Evolutionary conservation across 2,797 vertebrate genomes (phyloP).

Genomic region (Distichodus sexfasciatus): DNA sequence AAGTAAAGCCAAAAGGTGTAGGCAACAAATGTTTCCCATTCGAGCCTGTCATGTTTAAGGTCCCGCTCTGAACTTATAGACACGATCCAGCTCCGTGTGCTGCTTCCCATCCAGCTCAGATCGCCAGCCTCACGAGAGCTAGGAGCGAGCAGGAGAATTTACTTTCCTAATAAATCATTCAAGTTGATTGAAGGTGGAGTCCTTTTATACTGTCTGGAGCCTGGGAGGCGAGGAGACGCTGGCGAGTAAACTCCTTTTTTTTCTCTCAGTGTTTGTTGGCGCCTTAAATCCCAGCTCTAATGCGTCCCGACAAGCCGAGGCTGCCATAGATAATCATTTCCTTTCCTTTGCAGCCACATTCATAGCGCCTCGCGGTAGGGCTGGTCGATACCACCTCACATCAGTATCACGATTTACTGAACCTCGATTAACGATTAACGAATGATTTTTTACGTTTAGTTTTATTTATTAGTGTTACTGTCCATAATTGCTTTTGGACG

Average conservation of each 20-base stretch:
- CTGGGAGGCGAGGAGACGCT: not conserved
- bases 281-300: conserved; percentile 39
- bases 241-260: conserved; percentile 2
- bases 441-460: no score
- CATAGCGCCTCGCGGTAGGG: conserved; percentile 29
- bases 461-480: no score
- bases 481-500: no score
- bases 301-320: conserved; percentile 33
- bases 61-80: not conserved
- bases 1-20: not conserved
- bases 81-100: conserved; percentile 18
- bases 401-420: no score
- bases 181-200: conserved; percentile 16
- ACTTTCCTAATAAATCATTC: conserved; percentile 41
- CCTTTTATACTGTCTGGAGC: conserved; percentile 12
- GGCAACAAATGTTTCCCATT: conserved; percentile 5
- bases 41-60: conserved; percentile 19
- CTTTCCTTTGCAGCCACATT: conserved; percentile 31
- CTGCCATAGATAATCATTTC: conserved; percentile 42
- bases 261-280: conserved; percentile 31
- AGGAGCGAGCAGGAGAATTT: conserved; percentile 25
- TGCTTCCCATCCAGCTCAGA: conserved; percentile 35
- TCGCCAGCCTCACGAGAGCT: conserved; percentile 4
- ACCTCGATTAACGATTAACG: no score
- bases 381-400: no score